Percentiles rank a stretch among this genome's conserved stretches.
Conservation (phyloP, 2,797 vertebrate species). For the Leptodactylus fallax region DNA sequence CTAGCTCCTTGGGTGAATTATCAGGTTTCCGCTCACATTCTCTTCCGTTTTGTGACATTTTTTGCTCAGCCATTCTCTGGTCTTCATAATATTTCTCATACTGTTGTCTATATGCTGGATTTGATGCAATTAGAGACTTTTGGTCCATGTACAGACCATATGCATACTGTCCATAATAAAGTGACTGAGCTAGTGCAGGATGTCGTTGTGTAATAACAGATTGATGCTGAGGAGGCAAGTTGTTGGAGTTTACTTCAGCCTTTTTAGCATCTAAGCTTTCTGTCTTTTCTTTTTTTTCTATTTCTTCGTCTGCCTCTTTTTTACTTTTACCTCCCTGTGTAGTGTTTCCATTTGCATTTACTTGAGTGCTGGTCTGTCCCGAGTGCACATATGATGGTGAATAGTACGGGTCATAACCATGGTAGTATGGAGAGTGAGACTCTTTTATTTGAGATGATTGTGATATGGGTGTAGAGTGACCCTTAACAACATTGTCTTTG, state of each 20-base stretch:
- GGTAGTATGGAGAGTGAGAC: constrained; percentile 89
- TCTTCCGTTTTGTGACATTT: constrained; percentile 79
- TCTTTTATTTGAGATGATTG: constrained; percentile 83
- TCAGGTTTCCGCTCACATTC: constrained; percentile 80
- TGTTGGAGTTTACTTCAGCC: constrained; percentile 73
- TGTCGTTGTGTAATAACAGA: constrained; percentile 95
- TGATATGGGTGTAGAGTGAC: constrained; percentile 76
- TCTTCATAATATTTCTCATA: constrained; percentile 91
- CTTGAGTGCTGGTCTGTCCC: constrained; percentile 79
- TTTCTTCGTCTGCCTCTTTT: constrained; percentile 86
- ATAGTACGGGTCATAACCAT: constrained; percentile 94
- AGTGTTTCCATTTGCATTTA: constrained; percentile 78
- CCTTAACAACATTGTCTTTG: constrained; percentile 84
- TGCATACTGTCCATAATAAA: constrained; percentile 97
- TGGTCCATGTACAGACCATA: constrained; percentile 97
- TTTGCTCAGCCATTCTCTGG: constrained; percentile 86
- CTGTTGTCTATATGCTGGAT: constrained; percentile 83
- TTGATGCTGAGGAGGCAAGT: constrained; percentile 90
- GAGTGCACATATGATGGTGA: constrained; percentile 91
- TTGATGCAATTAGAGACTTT: constrained; percentile 91
- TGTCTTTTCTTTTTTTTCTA: constrained; percentile 82
- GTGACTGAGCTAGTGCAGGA: constrained; percentile 94
- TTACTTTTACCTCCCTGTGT: constrained; percentile 84
- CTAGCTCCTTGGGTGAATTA: constrained; percentile 77
- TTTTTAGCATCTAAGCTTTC: constrained; percentile 79